A percentile compares a stretch with the other conserved stretches of the same genome.
These are phyloP conservation scores for Hoplodrina blanda DNA, from an alignment of 2,888 invertebrate species.

Conservation along the genomic window DNA sequence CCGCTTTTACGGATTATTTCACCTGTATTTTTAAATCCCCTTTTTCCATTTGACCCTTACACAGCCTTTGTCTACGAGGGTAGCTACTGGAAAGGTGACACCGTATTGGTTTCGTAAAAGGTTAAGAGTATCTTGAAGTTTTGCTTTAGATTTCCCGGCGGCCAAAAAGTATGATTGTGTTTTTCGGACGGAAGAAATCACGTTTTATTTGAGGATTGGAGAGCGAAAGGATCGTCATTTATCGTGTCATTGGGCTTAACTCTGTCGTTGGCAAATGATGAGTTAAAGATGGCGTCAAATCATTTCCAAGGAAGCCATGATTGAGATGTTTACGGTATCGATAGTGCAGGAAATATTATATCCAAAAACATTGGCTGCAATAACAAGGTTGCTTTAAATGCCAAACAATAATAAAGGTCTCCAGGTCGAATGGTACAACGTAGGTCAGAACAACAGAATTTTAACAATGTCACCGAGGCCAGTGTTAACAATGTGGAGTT, in stretches of 20 bases:
- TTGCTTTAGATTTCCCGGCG: conserved; percentile 20
- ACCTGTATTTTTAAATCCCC: conserved; percentile 26
- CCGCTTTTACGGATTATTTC: conserved; percentile 23
- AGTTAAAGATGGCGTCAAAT: conserved; percentile 10
- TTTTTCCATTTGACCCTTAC: conserved; percentile 14
- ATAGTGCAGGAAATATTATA: neutral
- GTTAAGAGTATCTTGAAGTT: conserved; percentile 23
- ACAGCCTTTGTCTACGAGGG: conserved; percentile 7
- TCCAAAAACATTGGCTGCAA: conserved; percentile 9
- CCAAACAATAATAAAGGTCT: conserved; percentile 25
- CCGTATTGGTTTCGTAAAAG: conserved; percentile 34
- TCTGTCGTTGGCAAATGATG: conserved; percentile 18
- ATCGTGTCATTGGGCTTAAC: conserved; percentile 32
- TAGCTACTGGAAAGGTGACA: conserved; percentile 18
- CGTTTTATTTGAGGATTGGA: conserved; percentile 41
- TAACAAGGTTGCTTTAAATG: conserved; percentile 30
- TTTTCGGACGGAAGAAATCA: conserved; percentile 39
- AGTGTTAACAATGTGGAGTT: conserved; percentile 33
- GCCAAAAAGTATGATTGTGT: conserved; percentile 49
- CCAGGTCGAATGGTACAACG: conserved; percentile 2
- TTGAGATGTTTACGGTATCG: conserved; percentile 12
- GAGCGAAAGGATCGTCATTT: conserved; percentile 45
- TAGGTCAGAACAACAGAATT: conserved; percentile 44
- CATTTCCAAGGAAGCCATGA: conserved; percentile 12
- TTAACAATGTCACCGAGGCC: conserved; percentile 46